A percentile compares a stretch with the other conserved stretches of the same genome.
Conservation (phyloP, 2,113 vertebrate species). For the Dipodomys spectabilis region DNA sequence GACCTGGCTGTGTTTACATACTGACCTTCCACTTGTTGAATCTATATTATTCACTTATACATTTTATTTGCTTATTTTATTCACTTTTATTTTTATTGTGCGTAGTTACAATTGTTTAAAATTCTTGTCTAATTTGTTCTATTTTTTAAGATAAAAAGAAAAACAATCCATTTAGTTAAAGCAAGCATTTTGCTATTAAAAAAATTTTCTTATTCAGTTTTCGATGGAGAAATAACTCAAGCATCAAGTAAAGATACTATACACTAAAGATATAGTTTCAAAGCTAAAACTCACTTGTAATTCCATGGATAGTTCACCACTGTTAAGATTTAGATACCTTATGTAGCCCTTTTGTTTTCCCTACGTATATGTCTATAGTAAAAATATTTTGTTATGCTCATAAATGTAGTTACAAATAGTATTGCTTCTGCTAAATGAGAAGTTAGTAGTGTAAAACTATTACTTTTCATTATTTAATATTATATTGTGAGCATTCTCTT, state of each 20-base stretch:
- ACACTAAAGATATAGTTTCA: background rate
- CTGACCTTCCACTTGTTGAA: slow-evolving; percentile 1
- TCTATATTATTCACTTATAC: background rate
- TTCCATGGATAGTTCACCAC: background rate
- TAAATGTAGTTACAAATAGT: background rate
- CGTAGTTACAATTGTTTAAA: background rate
- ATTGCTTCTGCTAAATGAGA: background rate
- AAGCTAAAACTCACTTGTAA: background rate
- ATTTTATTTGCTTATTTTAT: too few species aligned
- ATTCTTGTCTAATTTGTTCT: background rate
- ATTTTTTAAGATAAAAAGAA: slow-evolving; percentile 8
- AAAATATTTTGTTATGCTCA: background rate
- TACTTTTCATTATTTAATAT: background rate
- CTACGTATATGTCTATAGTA: background rate
- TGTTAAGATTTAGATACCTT: background rate
- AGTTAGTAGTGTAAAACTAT: slow-evolving; percentile 26
- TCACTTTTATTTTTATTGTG: background rate
- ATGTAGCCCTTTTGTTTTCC: background rate
- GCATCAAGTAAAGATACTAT: background rate
- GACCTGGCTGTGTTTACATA: background rate
- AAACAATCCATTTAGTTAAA: background rate
- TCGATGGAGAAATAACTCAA: background rate
- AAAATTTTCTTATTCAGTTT: background rate
- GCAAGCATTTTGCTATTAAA: background rate
- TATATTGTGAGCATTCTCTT: background rate